A percentile compares a stretch with the other conserved stretches of the same genome.
Evolutionary conservation across 2,113 vertebrate species (phyloP).

Genomic region (Pterocles burchelli): DNA sequence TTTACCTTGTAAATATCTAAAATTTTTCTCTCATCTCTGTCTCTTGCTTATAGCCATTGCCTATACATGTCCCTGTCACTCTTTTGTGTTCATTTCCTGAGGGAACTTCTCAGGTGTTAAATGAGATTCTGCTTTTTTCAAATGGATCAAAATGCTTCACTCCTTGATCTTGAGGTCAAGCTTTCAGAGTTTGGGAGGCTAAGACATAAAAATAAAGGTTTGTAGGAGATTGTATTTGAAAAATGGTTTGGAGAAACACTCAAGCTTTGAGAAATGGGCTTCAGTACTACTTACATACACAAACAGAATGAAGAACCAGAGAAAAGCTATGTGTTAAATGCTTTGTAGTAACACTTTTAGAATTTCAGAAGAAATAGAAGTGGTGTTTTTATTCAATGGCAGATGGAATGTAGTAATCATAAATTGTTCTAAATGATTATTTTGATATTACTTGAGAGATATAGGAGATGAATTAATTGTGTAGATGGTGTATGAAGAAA

Average conservation of each 20-base stretch:
- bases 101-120: not conserved
- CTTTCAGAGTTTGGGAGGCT: not conserved
- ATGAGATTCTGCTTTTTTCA: not conserved
- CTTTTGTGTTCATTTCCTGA: not conserved
- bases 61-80: not conserved
- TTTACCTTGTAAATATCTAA: not conserved
- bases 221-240: not conserved
- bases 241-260: not conserved
- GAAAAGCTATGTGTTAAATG: not conserved
- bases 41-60: not conserved
- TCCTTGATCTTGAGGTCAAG: not conserved
- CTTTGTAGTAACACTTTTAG: not conserved
- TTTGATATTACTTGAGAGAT: not conserved
- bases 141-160: not conserved
- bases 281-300: not conserved
- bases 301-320: not conserved
- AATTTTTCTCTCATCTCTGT: not conserved
- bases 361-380: not conserved
- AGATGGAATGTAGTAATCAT: not conserved
- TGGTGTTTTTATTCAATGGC: not conserved
- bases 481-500: not conserved
- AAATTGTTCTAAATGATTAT: not conserved
- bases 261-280: not conserved
- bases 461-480: not conserved
- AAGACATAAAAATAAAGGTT: not conserved